These are phyloP conservation scores for Pangasius mekongensis DNA, from an alignment of 2,797 vertebrate genomes.

Conservation along the genomic window DNA sequence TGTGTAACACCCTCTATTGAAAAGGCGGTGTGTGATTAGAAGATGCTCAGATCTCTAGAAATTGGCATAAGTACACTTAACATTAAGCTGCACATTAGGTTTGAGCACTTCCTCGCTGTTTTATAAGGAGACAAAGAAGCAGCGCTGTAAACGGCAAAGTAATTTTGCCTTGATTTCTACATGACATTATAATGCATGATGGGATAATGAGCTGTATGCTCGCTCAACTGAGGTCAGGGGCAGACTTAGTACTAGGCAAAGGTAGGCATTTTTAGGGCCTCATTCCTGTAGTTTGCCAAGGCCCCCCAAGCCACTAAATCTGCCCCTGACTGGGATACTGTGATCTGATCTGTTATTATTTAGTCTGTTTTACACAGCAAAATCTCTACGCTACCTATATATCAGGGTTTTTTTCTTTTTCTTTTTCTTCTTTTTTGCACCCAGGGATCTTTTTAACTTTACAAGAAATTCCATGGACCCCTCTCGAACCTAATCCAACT, in stretches of 20 bases:
- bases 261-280: no score
- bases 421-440: no score
- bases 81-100: not conserved
- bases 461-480: not conserved
- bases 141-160: not conserved
- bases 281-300: no score
- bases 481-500: not conserved
- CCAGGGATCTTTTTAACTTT: not conserved
- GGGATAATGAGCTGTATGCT: not conserved
- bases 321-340: not conserved
- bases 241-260: no score
- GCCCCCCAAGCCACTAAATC: no score
- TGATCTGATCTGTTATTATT: not conserved
- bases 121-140: not conserved
- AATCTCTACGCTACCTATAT: not conserved
- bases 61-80: not conserved
- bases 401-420: no score
- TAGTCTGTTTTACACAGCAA: not conserved
- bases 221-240: no score
- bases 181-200: not conserved
- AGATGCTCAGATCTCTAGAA: not conserved
- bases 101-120: not conserved
- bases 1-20: not conserved
- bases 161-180: not conserved
- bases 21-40: conserved; percentile 10